A percentile compares a stretch with the other conserved stretches of the same genome.
Evolutionary conservation across 2,888 invertebrate genomes (phyloP).

Genomic region (Cynaeus angustus): DNA sequence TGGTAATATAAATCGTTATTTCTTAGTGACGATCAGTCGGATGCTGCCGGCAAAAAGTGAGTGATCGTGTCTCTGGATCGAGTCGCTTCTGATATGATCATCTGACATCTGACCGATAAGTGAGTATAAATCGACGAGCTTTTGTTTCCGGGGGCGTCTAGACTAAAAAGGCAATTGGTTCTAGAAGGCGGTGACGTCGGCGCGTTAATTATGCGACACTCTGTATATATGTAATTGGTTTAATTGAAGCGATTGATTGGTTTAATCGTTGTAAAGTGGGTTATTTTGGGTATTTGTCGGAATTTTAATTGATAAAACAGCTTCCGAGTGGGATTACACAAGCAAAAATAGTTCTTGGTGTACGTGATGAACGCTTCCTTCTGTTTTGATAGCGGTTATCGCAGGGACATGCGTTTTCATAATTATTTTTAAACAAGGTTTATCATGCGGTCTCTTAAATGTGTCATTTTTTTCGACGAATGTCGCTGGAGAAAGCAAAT

Average conservation of each 20-base stretch:
- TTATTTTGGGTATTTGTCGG: neutral
- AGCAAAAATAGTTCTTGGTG: conserved; percentile 20
- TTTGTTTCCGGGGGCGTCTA: conserved; percentile 14
- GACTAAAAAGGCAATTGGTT: neutral
- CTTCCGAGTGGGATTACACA: conserved; percentile 28
- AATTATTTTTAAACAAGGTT: conserved; percentile 24
- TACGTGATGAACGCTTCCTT: conserved; percentile 46
- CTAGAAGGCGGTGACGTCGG: conserved; percentile 1
- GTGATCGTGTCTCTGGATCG: conserved; percentile 9
- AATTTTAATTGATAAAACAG: conserved; percentile 39
- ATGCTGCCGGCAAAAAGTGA: conserved; percentile 45
- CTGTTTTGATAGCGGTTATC: conserved; percentile 38
- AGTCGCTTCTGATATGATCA: conserved; percentile 36
- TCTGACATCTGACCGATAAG: conserved; percentile 16
- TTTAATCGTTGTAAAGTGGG: neutral
- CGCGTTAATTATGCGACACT: neutral
- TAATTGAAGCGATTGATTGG: neutral
- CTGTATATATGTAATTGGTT: neutral
- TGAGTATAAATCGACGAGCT: conserved; percentile 24
- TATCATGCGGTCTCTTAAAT: too few relatives aligned
- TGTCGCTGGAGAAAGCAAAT: too few relatives aligned
- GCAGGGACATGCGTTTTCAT: conserved; percentile 17
- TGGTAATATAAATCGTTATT: conserved; percentile 44
- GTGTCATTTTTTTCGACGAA: too few relatives aligned
- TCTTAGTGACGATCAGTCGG: conserved; percentile 29